Conservation (phyloP, 2,797 vertebrate species). For the Siniperca scherzeri region DNA sequence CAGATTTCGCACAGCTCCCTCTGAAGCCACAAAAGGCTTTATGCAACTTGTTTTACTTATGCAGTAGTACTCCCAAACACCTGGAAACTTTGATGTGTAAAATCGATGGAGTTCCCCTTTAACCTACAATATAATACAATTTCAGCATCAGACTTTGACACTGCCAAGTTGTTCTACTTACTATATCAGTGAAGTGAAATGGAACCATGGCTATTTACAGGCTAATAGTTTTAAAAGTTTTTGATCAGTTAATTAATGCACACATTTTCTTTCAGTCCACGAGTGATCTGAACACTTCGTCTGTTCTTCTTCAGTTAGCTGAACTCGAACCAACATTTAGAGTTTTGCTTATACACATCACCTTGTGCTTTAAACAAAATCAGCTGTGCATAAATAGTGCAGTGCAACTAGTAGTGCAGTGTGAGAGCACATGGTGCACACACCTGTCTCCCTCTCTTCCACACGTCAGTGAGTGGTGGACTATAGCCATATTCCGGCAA, state of each 20-base stretch:
- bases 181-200: background rate
- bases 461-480: conserved; percentile 1
- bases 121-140: no score
- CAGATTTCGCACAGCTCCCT: no score
- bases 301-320: background rate
- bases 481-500: background rate
- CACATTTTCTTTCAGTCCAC: no score
- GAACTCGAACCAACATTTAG: background rate
- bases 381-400: background rate
- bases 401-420: background rate
- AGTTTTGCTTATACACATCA: background rate
- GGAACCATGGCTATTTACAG: background rate
- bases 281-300: background rate
- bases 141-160: background rate
- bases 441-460: background rate
- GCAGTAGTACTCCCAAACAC: no score
- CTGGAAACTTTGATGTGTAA: no score
- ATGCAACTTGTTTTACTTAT: no score
- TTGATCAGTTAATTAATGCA: no score
- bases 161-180: background rate
- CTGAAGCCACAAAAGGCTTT: no score
- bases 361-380: background rate
- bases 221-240: no score
- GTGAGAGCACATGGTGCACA: background rate
- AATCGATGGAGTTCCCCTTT: no score